Evolutionary conservation across 2,797 vertebrate species (phyloP).

Genomic region (Acrossocheilus wenchowensis): DNA sequence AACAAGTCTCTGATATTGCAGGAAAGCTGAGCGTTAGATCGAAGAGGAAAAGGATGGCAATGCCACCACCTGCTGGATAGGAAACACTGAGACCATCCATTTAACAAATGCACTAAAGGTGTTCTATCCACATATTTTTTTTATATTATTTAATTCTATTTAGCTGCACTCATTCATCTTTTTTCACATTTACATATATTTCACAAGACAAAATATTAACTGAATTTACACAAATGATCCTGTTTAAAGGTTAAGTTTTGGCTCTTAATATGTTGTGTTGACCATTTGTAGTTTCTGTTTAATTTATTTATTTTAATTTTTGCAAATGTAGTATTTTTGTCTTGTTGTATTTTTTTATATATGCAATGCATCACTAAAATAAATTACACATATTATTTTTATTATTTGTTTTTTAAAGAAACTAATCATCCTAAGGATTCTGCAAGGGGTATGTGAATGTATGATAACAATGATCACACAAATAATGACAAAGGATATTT

Average conservation of each 20-base stretch:
- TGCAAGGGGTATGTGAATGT: neutral
- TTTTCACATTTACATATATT: neutral
- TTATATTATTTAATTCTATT: neutral
- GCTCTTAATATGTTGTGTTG: neutral
- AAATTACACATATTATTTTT: neutral
- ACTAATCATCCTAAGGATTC: neutral
- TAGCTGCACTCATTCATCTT: neutral
- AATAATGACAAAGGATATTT: neutral
- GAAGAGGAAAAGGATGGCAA: conserved; percentile 11
- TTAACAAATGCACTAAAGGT: neutral
- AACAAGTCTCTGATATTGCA: neutral
- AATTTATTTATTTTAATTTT: neutral
- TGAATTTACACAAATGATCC: neutral
- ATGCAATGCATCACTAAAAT: neutral
- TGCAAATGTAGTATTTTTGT: neutral
- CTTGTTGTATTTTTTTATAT: neutral
- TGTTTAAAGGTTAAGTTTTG: neutral
- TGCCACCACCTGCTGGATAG: conserved; percentile 39
- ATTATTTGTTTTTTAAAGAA: neutral
- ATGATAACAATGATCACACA: neutral
- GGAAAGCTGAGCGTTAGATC: neutral
- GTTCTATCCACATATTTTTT: neutral
- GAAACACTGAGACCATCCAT: neutral
- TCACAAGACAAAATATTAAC: neutral
- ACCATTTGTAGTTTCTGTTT: neutral